Evolutionary conservation across 2,797 vertebrate genomes (phyloP).

Genomic region (Schizothorax lantsangensis): DNA sequence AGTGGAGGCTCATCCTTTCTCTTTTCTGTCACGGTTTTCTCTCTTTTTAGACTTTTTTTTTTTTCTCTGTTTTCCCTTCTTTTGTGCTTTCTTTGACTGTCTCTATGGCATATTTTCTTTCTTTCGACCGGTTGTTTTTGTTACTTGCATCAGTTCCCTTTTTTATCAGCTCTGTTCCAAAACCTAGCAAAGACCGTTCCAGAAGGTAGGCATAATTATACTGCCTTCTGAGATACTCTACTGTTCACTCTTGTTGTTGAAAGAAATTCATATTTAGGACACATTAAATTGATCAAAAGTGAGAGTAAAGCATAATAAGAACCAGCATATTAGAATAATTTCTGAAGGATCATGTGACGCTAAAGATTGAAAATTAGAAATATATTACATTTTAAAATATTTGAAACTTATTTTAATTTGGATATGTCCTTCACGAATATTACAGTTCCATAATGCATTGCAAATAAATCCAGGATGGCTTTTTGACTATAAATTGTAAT

Average conservation of each 20-base stretch:
- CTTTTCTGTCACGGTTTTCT: not conserved
- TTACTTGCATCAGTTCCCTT: slow-evolving; percentile 26
- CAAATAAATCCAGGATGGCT: not conserved
- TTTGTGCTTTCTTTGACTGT: slow-evolving; percentile 2
- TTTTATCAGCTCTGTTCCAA: slow-evolving; percentile 68
- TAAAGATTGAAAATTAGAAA: not conserved
- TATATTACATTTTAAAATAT: not conserved
- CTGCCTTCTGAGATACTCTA: not conserved
- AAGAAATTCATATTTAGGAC: not conserved
- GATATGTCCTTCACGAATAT: not conserved
- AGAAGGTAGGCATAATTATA: slow-evolving; percentile 4
- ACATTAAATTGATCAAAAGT: not conserved
- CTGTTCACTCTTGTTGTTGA: not conserved
- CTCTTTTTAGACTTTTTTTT: slow-evolving; percentile 14
- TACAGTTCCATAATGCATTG: not conserved
- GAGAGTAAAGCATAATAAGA: not conserved
- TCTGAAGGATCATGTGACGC: not conserved
- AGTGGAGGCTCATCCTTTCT: not conserved
- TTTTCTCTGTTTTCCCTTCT: slow-evolving; percentile 7
- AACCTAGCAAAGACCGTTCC: slow-evolving; percentile 1
- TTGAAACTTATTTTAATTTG: not conserved
- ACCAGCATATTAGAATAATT: not conserved
- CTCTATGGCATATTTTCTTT: slow-evolving; percentile 22
- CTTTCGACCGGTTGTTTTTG: slow-evolving; percentile 13
- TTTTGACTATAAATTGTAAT: too few relatives aligned